A percentile compares a stretch with the other conserved stretches of the same genome.
phyloP scores from a whole-genome alignment of 2,797 vertebrate species.

The Anniella stebbinsi region DNA sequence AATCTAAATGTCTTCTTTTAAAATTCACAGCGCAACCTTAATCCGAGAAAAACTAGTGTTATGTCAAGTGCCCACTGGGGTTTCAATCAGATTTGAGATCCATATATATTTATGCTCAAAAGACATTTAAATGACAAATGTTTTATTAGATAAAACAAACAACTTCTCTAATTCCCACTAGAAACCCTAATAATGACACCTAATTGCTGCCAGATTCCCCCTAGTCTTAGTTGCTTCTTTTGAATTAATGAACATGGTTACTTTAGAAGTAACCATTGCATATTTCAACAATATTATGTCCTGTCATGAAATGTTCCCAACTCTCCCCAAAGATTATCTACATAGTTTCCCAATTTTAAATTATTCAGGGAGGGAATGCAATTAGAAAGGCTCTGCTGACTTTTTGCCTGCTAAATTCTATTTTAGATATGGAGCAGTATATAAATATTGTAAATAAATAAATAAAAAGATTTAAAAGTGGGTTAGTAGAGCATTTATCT shows the following conservation, averaged over 20 bases:
- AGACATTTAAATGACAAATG: conserved; percentile 25
- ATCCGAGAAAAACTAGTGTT: not conserved
- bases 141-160: conserved; percentile 16
- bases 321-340: conserved; percentile 24
- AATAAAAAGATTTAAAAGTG: too few relatives aligned
- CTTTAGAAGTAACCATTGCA: not conserved
- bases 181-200: conserved; percentile 7
- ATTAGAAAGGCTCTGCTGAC: conserved; percentile 1
- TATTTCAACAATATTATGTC: conserved; percentile 20
- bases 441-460: too few relatives aligned
- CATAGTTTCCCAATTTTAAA: conserved; percentile 25
- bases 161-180: not conserved
- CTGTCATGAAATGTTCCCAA: conserved; percentile 25
- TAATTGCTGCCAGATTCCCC: conserved; percentile 9
- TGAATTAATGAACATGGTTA: conserved; percentile 2
- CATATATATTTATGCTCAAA: not conserved
- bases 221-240: not conserved
- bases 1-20: not conserved
- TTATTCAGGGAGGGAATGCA: conserved; percentile 2
- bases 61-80: not conserved
- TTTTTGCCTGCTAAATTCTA: not conserved
- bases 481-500: not conserved
- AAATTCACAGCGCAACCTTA: not conserved
- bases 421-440: too few relatives aligned
- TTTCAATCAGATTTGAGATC: not conserved